Evolutionary conservation across 2,113 vertebrate species (phyloP).

Genomic region (Casuarius casuarius): DNA sequence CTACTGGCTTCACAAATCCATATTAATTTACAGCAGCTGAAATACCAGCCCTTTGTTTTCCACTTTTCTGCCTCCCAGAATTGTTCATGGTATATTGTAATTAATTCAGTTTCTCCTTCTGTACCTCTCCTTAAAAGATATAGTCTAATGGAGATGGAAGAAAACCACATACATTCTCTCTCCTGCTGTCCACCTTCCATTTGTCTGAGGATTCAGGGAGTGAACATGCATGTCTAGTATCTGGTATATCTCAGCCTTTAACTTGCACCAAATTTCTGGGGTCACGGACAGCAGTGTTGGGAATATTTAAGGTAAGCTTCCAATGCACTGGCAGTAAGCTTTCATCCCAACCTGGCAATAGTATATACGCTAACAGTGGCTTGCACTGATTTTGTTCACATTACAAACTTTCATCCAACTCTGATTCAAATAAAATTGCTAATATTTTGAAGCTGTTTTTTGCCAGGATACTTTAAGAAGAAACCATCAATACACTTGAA

Average conservation of each 20-base stretch:
- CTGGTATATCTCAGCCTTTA: background rate
- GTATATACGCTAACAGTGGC: background rate
- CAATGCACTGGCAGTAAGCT: background rate
- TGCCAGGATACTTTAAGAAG: constrained; percentile 5
- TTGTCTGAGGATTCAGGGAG: background rate
- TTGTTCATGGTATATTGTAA: accelerated
- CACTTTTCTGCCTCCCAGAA: background rate
- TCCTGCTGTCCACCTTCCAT: background rate
- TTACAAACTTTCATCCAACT: background rate
- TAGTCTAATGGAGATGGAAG: background rate
- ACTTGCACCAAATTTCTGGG: background rate
- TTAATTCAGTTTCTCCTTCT: background rate
- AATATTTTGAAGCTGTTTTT: background rate
- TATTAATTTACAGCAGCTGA: background rate
- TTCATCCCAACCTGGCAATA: background rate
- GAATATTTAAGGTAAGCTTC: background rate
- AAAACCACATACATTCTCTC: accelerated
- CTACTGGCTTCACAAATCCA: background rate
- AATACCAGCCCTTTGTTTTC: background rate
- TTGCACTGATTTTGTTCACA: background rate
- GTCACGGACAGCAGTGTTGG: background rate
- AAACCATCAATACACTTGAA: background rate
- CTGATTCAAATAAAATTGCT: background rate
- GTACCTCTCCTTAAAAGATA: background rate
- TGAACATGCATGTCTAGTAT: accelerated